A percentile compares a stretch with the other conserved stretches of the same genome.
Evolutionary conservation across 1,140 invertebrate genomes (phyloP).

Genomic region (Platorchestia sp.): DNA sequence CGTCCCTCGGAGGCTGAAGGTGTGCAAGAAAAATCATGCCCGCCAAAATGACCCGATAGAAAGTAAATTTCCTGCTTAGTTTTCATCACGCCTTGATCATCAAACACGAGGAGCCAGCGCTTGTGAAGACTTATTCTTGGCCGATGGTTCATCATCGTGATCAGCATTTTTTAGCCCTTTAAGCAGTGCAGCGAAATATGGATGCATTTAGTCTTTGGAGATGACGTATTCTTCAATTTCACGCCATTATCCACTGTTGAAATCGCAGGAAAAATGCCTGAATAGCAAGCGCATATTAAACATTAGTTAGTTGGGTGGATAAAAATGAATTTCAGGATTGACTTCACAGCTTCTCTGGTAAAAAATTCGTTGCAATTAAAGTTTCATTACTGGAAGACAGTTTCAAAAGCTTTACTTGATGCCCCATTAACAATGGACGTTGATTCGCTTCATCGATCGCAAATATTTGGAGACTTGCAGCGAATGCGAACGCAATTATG

Average conservation of each 20-base stretch:
- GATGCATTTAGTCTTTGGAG: neutral
- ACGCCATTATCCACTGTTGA: neutral
- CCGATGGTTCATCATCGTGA: neutral
- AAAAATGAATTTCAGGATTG: neutral
- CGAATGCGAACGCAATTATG: neutral
- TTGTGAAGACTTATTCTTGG: neutral
- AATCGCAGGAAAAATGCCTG: neutral
- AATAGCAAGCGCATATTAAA: neutral
- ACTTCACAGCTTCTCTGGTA: neutral
- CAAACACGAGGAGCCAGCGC: neutral
- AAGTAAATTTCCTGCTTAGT: constrained; percentile 1
- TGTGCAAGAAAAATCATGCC: neutral
- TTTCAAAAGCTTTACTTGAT: neutral
- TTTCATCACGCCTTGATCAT: neutral
- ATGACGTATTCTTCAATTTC: neutral
- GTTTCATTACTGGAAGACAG: neutral
- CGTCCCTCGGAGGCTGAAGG: neutral
- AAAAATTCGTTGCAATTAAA: neutral
- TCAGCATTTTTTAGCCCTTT: neutral
- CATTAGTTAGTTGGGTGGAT: neutral
- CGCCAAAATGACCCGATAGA: neutral
- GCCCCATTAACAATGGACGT: neutral
- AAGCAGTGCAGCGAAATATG: neutral
- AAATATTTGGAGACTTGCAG: neutral
- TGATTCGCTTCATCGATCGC: constrained; percentile 20